These are phyloP conservation scores for Agrotis puta DNA, from an alignment of 2,888 invertebrate genomes.

Conservation along the genomic window DNA sequence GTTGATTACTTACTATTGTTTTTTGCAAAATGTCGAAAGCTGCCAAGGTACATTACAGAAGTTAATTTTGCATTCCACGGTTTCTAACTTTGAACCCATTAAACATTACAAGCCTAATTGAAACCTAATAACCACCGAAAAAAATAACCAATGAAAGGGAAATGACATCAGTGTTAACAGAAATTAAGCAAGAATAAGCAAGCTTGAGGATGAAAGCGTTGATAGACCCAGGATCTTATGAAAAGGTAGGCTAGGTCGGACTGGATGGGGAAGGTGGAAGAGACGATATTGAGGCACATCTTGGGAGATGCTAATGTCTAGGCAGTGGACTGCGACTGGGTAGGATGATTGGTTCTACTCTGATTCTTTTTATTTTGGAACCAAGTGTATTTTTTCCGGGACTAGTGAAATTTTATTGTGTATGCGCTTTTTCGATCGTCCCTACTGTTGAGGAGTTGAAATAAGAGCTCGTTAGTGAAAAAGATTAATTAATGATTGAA, in stretches of 20 bases:
- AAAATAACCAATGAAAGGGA: constrained; percentile 25
- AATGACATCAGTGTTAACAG: constrained; percentile 43
- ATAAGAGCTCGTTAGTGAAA: neutral
- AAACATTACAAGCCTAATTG: constrained; percentile 8
- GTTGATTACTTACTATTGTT: neutral
- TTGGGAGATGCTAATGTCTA: too few relatives aligned
- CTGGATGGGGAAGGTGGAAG: neutral
- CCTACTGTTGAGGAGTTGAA: neutral
- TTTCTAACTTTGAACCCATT: constrained; percentile 24
- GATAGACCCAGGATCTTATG: neutral
- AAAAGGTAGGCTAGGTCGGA: neutral
- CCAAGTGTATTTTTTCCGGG: neutral
- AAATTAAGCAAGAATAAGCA: constrained; percentile 15
- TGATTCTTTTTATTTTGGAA: neutral
- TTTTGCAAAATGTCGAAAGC: constrained; percentile 4
- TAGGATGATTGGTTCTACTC: too few relatives aligned
- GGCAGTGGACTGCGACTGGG: neutral
- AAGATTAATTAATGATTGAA: constrained; percentile 10
- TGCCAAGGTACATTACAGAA: neutral
- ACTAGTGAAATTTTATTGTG: neutral
- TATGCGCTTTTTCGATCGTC: neutral
- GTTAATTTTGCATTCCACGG: constrained; percentile 9
- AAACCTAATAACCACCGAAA: neutral
- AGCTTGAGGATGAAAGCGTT: too few relatives aligned
- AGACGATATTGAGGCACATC: neutral